A percentile compares a stretch with the other conserved stretches of the same genome.
Conservation (phyloP, 2,797 vertebrate genomes). For the Paramormyrops hopkinsi region DNA sequence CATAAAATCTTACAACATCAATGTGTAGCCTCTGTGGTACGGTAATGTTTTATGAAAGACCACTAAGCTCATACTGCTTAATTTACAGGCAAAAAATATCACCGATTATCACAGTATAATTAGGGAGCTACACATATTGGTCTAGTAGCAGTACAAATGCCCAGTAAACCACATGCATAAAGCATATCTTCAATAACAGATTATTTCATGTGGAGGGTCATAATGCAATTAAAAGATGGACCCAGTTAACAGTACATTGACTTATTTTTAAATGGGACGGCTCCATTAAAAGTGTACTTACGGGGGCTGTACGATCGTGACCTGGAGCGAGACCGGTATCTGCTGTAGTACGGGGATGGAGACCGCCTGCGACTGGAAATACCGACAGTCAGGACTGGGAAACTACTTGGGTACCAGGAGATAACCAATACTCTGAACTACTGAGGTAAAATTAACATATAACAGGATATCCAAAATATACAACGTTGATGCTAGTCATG, state of each 20-base stretch:
- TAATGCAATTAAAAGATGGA: background rate
- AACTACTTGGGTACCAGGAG: background rate
- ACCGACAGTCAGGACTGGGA: constrained; percentile 14
- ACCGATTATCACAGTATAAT: background rate
- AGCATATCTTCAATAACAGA: background rate
- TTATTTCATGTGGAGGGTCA: background rate
- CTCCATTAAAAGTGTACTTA: constrained; percentile 54
- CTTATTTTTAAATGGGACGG: background rate
- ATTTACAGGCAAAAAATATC: background rate
- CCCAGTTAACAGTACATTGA: background rate
- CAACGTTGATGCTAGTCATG: background rate
- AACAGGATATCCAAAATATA: background rate
- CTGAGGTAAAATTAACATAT: background rate
- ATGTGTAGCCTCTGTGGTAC: background rate
- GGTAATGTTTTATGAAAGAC: background rate
- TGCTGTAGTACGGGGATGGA: constrained; percentile 86
- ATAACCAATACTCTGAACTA: background rate
- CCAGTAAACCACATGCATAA: background rate
- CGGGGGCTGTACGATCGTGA: constrained; percentile 88
- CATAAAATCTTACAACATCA: background rate
- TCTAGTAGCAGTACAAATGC: background rate
- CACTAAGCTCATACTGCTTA: background rate
- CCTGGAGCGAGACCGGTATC: constrained; percentile 81
- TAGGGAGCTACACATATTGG: background rate
- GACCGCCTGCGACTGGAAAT: constrained; percentile 69